A percentile compares a stretch with the other conserved stretches of the same genome.
These are phyloP conservation scores for Spodoptera picta DNA, from an alignment of 2,888 invertebrate species.

Conservation along the genomic window DNA sequence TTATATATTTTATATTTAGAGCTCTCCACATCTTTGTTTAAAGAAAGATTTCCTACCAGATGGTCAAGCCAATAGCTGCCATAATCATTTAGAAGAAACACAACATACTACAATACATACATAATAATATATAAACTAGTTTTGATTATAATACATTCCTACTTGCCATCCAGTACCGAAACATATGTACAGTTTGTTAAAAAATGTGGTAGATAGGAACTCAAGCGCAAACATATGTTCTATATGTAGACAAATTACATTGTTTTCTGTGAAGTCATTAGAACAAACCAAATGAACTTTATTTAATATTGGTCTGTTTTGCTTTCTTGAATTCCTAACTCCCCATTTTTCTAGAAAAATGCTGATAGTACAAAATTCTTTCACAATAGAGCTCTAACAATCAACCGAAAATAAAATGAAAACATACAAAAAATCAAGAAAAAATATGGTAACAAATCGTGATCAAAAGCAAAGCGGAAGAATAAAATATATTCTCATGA, in stretches of 20 bases:
- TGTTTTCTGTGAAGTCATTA: too few relatives aligned
- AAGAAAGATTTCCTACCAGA: not conserved
- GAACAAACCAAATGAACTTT: too few relatives aligned
- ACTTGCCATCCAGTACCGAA: too few relatives aligned
- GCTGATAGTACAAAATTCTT: slow-evolving; percentile 4
- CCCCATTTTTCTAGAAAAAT: not conserved
- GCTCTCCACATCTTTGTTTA: slow-evolving; percentile 32
- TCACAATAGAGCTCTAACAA: slow-evolving; percentile 43
- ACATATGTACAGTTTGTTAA: too few relatives aligned
- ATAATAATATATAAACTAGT: not conserved
- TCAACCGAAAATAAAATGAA: slow-evolving; percentile 35
- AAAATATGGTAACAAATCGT: slow-evolving; percentile 58
- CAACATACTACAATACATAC: slow-evolving; percentile 2
- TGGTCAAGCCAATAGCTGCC: slow-evolving; percentile 12
- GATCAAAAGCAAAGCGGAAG: slow-evolving; percentile 45
- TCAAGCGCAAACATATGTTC: too few relatives aligned
- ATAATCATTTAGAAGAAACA: slow-evolving; percentile 3
- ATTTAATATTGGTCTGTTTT: too few relatives aligned
- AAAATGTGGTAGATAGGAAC: too few relatives aligned
- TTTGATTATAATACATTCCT: too few relatives aligned
- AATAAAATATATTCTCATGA: slow-evolving; percentile 49
- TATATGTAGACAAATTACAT: too few relatives aligned
- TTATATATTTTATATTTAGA: slow-evolving; percentile 38
- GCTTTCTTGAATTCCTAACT: too few relatives aligned
- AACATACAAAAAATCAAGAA: slow-evolving; percentile 21